Conservation (phyloP, 2,888 invertebrate genomes). For the Synergus japonicus region DNA sequence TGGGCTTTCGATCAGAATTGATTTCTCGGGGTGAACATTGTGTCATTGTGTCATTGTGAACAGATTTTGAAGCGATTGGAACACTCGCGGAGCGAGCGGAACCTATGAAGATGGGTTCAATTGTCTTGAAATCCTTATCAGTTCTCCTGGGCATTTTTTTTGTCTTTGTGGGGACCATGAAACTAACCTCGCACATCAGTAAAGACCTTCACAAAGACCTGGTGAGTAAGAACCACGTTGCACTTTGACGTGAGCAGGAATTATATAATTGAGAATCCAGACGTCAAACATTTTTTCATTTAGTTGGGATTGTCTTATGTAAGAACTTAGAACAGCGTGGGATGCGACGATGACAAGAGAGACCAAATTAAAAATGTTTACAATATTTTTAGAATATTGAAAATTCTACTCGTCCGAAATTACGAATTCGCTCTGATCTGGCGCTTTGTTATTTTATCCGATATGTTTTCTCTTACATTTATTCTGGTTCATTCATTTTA, state of each 20-base stretch:
- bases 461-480: neutral
- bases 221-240: slow-evolving; percentile 81
- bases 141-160: slow-evolving; percentile 95
- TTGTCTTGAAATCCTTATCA: slow-evolving; percentile 94
- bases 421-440: neutral
- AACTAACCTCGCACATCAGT: slow-evolving; percentile 93
- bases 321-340: slow-evolving; percentile 58
- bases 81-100: slow-evolving; percentile 11
- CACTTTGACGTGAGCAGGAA: neutral
- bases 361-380: slow-evolving; percentile 25
- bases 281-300: neutral
- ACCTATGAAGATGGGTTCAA: slow-evolving; percentile 80
- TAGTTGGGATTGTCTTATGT: slow-evolving; percentile 42
- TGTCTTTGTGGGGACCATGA: slow-evolving; percentile 95
- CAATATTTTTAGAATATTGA: slow-evolving; percentile 3
- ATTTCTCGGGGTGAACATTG: slow-evolving; percentile 36
- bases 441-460: neutral
- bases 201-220: slow-evolving; percentile 97
- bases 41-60: slow-evolving; percentile 18
- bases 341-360: slow-evolving; percentile 47
- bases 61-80: slow-evolving; percentile 39
- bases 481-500: no score
- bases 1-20: slow-evolving; percentile 49
- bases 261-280: slow-evolving; percentile 2
- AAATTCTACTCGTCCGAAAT: neutral